These are phyloP conservation scores for Peromyscus maniculatus DNA, from an alignment of 2,113 vertebrate genomes.

Conservation along the genomic window DNA sequence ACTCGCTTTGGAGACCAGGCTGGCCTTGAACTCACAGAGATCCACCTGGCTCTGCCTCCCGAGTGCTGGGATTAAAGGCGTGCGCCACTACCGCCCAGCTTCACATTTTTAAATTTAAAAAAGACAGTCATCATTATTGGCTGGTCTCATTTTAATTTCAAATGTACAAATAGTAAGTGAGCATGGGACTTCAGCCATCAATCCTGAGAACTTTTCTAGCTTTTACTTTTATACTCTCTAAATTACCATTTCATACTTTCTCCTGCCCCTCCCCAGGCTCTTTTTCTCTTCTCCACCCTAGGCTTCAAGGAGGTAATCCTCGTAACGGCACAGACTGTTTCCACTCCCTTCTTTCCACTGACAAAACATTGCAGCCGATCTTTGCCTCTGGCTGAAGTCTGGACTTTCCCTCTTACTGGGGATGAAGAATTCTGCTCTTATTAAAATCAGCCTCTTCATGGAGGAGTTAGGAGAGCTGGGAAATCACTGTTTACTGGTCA, in stretches of 20 bases:
- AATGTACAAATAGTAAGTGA: background rate
- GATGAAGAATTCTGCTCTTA: background rate
- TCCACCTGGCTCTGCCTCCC: too few species aligned
- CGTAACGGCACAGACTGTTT: background rate
- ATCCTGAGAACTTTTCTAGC: background rate
- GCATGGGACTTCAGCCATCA: background rate
- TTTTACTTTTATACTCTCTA: background rate
- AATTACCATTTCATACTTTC: background rate
- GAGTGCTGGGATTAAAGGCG: too few species aligned
- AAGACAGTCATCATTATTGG: background rate
- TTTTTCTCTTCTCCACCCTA: too few species aligned
- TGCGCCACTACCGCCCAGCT: too few species aligned
- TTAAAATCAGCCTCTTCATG: background rate
- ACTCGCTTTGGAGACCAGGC: too few species aligned
- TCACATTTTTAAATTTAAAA: background rate
- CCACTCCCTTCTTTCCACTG: background rate
- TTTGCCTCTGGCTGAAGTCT: background rate
- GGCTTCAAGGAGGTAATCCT: background rate
- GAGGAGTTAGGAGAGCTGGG: background rate
- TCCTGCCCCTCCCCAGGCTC: background rate
- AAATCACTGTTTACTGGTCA: background rate
- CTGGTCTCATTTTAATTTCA: constrained; percentile 27
- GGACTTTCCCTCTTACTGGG: background rate
- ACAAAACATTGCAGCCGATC: background rate
- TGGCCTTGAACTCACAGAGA: too few species aligned